Evolutionary conservation across 2,113 vertebrate genomes (phyloP), one percentile per base, ranked within the genome.

Genomic region (Xenopus borealis): DNA sequence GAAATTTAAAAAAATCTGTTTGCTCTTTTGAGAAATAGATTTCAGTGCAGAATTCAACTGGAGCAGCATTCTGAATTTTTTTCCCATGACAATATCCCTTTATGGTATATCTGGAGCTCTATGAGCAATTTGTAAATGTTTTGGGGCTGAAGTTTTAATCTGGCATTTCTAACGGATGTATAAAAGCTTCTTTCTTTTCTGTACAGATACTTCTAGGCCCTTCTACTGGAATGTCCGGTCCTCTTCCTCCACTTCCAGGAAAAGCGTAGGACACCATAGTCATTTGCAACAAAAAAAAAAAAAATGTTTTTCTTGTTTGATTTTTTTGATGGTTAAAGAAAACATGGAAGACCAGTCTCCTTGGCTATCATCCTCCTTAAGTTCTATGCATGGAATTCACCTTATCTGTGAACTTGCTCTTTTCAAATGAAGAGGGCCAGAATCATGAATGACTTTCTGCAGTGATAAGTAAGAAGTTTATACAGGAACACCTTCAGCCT

Each of bases 131-230:
- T 2, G 23, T 27, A 27, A 27, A 2, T 27, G 3, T 27, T 27
- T 27, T 27, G 23, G 23, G 23, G 23, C 23, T 27, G 23, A 27
- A 2, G 23, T 27, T 27, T 27, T 27, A 27, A 27, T 27, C 23
- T 2, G 23, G 23, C 23, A 27, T 3, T 27, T 27, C 3, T 27
- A 27, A 27, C 3, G 23, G 23, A 3, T 27, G 23, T 27, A 27
- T 40, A 40, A 40, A 40, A 40, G 33, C 33, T 50, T 50, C 18
- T 14, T 1, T 82, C 57, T 84, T 27, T 27, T 27, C 23, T 27
- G 11, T 7, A 6, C 83, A 99, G 97, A 98, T 99, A 81, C 92
- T 99, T 66, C 85, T 99, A 0, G 97, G 97, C 58, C 97, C 97
- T 62, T 98, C 97, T 85, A 96, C 96, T 0, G 97, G 95, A 33